phyloP scores from a whole-genome alignment of 2,113 vertebrate genomes.

The Mirza zaza region DNA sequence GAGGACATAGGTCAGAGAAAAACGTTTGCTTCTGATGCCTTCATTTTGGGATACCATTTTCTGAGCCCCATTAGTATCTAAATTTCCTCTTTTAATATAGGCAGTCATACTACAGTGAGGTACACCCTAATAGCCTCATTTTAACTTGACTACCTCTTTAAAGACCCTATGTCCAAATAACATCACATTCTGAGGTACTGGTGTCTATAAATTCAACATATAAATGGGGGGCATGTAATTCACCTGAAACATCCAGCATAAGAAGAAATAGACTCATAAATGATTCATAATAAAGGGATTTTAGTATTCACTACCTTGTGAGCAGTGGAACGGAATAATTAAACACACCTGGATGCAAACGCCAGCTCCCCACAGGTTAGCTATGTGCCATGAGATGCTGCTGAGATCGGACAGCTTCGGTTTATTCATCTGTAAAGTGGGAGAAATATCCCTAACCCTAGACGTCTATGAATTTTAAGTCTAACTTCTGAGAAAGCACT shows the following conservation, averaged over 20 bases:
- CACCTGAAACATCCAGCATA: accelerated
- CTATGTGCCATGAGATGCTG: accelerated
- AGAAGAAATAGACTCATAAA: not conserved
- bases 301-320: too few relatives aligned
- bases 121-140: not conserved
- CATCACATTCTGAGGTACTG: not conserved
- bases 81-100: not conserved
- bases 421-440: too few relatives aligned
- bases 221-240: not conserved
- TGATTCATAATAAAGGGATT: not conserved
- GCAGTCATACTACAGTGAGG: not conserved
- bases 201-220: not conserved
- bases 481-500: not conserved
- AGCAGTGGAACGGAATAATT: not conserved
- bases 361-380: not conserved
- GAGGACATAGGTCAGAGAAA: too few relatives aligned
- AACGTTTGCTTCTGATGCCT: too few relatives aligned
- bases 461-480: not conserved
- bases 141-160: not conserved
- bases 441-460: not conserved
- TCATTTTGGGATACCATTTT: too few relatives aligned
- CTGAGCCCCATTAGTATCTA: not conserved
- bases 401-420: accelerated
- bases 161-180: not conserved
- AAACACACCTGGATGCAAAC: too few relatives aligned